Conservation (phyloP, 2,113 vertebrate species). For the Bombycilla garrulus region DNA sequence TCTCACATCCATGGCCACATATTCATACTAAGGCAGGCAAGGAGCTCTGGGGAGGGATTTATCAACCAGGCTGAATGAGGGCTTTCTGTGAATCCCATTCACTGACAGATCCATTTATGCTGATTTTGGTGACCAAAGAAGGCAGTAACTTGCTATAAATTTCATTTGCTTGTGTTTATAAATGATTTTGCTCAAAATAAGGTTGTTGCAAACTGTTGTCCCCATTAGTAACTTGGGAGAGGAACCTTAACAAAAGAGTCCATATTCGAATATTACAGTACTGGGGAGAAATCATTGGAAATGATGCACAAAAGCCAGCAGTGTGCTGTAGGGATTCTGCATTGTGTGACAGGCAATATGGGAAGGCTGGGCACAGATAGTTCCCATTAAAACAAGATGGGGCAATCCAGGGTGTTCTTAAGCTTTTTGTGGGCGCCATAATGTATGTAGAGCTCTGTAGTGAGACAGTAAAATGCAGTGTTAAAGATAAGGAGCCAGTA, state of each 20-base stretch:
- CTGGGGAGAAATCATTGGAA: not conserved
- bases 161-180: not conserved
- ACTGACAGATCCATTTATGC: not conserved
- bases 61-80: not conserved
- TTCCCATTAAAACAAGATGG: not conserved
- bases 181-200: not conserved
- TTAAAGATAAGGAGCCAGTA: not conserved
- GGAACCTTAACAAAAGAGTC: not conserved
- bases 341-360: not conserved
- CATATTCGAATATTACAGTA: not conserved
- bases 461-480: not conserved
- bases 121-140: not conserved
- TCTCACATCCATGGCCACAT: rapidly evolving
- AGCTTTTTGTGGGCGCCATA: not conserved
- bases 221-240: not conserved
- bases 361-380: not conserved
- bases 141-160: not conserved
- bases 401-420: not conserved
- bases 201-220: not conserved
- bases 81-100: not conserved
- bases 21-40: not conserved
- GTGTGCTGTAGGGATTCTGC: not conserved
- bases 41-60: not conserved
- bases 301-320: not conserved
- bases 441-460: not conserved